phyloP scores from a whole-genome alignment of 2,797 vertebrate species.

The Phrynocephalus vlangalii region DNA sequence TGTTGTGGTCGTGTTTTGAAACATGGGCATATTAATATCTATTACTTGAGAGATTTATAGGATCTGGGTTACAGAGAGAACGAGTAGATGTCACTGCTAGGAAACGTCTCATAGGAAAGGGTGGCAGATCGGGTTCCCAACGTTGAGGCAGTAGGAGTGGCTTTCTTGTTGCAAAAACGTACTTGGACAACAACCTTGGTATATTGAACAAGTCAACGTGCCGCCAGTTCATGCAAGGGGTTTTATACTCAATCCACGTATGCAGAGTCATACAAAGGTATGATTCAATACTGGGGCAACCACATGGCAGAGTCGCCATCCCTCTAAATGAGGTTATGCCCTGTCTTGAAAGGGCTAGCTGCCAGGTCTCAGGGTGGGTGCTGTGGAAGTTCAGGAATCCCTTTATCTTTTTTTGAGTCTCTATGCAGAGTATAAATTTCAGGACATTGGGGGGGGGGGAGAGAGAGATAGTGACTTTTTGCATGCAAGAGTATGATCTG shows the following conservation, averaged over 20 bases:
- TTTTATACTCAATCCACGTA: neutral
- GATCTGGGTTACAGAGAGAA: conserved; percentile 76
- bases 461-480: too few species aligned
- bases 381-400: too few species aligned
- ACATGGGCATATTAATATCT: conserved; percentile 69
- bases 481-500: too few species aligned
- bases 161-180: conserved; percentile 42
- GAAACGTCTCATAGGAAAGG: conserved; percentile 73
- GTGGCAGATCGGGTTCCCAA: conserved; percentile 69
- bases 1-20: conserved; percentile 70
- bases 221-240: neutral
- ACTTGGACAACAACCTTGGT: conserved; percentile 42
- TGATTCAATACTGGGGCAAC: neutral
- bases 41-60: conserved; percentile 77
- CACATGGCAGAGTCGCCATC: neutral
- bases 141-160: conserved; percentile 29
- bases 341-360: neutral
- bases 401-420: too few species aligned
- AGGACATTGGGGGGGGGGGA: too few species aligned
- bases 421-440: too few species aligned
- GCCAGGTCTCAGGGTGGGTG: too few species aligned
- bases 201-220: neutral
- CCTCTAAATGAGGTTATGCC: neutral
- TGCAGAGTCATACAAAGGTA: neutral
- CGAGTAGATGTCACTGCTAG: conserved; percentile 69